Conservation (phyloP, 1,140 invertebrate species). For the Zaprionus tsacasi region DNA sequence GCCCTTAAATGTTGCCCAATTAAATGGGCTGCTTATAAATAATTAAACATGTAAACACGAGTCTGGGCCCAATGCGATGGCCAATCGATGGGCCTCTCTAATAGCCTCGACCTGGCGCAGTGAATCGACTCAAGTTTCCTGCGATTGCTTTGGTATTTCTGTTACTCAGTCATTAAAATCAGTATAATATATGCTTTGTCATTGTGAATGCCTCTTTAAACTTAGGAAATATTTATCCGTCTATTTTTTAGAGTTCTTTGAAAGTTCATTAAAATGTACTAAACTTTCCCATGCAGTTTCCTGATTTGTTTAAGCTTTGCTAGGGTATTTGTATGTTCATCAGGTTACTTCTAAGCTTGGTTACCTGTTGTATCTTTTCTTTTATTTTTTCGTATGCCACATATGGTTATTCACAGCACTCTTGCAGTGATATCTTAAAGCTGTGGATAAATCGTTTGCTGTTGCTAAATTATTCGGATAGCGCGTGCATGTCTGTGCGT, state of each 20-base stretch:
- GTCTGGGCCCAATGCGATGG: conserved; percentile 30
- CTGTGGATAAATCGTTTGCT: neutral
- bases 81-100: conserved; percentile 70
- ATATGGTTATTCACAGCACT: neutral
- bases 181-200: neutral
- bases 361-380: neutral
- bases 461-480: neutral
- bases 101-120: conserved; percentile 42
- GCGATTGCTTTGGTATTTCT: neutral
- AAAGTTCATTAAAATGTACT: neutral
- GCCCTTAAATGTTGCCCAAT: conserved; percentile 34
- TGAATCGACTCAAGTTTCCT: neutral
- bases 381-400: neutral
- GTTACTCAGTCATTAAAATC: neutral
- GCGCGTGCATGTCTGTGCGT: conserved; percentile 36
- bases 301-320: neutral
- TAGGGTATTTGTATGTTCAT: neutral
- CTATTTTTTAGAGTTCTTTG: neutral
- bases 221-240: neutral
- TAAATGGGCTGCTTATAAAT: conserved; percentile 57
- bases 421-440: neutral
- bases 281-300: neutral
- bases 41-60: conserved; percentile 57
- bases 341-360: neutral
- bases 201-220: neutral